These are phyloP conservation scores for Eulacestoma nigropectus DNA, from an alignment of 2,113 vertebrate genomes.

Conservation along the genomic window DNA sequence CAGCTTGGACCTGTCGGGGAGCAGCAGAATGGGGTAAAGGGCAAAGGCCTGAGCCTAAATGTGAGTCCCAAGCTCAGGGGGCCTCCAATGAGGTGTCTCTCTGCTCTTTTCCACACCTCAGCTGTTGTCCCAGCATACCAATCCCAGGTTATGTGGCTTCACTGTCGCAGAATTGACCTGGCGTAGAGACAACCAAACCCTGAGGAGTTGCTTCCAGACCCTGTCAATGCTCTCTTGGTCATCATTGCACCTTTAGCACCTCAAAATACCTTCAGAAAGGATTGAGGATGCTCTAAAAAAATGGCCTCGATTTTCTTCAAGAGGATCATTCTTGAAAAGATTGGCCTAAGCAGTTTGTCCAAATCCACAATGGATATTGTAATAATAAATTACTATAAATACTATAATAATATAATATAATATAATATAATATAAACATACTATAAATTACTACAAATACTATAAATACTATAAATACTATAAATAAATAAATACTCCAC, in stretches of 20 bases:
- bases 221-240: background rate
- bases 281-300: background rate
- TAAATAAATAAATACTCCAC: too few species aligned
- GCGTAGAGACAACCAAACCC: background rate
- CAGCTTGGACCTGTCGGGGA: background rate
- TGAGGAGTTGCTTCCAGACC: background rate
- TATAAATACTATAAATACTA: too few species aligned
- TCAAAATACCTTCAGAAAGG: background rate
- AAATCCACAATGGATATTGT: background rate
- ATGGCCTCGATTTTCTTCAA: background rate
- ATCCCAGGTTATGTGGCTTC: accelerated
- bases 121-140: background rate
- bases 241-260: background rate
- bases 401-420: too few species aligned
- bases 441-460: too few species aligned
- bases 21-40: background rate
- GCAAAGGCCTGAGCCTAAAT: background rate
- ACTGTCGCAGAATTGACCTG: background rate
- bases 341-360: background rate
- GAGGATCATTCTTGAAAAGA: background rate
- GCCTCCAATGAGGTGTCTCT: background rate
- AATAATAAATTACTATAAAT: too few species aligned
- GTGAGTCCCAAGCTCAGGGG: background rate
- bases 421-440: too few species aligned
- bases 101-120: background rate